Percentiles rank a stretch among this genome's conserved stretches.
These are phyloP conservation scores for Falco peregrinus DNA, from an alignment of 2,797 vertebrate genomes.

Conservation along the genomic window DNA sequence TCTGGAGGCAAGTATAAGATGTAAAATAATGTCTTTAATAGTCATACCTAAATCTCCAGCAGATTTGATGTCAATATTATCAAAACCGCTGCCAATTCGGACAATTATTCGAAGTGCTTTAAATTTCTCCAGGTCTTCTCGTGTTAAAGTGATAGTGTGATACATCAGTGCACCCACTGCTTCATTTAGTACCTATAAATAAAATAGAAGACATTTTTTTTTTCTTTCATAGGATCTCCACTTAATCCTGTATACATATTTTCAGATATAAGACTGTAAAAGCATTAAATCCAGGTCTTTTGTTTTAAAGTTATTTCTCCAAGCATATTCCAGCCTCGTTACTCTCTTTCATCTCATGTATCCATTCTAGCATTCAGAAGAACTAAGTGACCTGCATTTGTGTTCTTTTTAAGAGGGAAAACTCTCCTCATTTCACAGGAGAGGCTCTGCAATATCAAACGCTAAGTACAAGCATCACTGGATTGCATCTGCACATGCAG, in stretches of 20 bases:
- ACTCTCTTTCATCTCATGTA: not conserved
- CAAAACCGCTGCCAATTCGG: constrained; percentile 95
- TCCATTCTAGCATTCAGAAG: not conserved
- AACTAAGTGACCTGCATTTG: not conserved
- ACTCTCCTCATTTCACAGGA: not conserved
- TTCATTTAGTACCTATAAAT: constrained; percentile 92
- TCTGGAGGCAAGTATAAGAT: not conserved
- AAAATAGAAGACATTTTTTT: not conserved
- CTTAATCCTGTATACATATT: not conserved
- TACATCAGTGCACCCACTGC: constrained; percentile 98
- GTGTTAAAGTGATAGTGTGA: constrained; percentile 97
- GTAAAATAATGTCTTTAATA: not conserved
- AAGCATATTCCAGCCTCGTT: not conserved
- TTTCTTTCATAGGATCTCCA: not conserved
- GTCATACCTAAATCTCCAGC: constrained; percentile 92
- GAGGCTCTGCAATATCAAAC: not conserved
- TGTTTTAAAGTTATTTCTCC: not conserved
- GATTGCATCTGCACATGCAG: not conserved
- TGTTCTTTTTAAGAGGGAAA: not conserved
- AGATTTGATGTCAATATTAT: constrained; percentile 98
- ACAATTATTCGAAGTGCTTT: constrained; percentile 98
- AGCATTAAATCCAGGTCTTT: not conserved
- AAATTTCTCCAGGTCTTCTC: constrained; percentile 98
- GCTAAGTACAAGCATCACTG: not conserved
- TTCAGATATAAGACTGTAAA: not conserved